Evolutionary conservation across 92 coral and sea anemone genomes (phyloP).

Genomic region (Palythoa grandiflora): DNA sequence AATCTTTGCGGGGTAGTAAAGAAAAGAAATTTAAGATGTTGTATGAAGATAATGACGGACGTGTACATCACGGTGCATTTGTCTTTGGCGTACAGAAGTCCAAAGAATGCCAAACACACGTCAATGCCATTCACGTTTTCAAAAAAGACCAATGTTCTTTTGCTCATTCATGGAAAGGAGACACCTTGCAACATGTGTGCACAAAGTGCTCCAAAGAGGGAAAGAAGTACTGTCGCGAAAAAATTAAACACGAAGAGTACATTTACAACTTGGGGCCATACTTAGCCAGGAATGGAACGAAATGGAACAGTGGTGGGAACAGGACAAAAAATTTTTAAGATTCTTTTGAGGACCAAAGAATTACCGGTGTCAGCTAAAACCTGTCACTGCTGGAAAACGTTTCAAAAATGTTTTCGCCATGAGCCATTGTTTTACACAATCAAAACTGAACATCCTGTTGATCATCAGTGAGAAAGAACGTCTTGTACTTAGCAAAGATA

Average conservation of each 20-base stretch:
- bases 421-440: too few species aligned
- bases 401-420: too few species aligned
- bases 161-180: slow-evolving; percentile 69
- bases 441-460: too few species aligned
- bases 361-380: too few species aligned
- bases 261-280: slow-evolving; percentile 58
- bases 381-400: too few species aligned
- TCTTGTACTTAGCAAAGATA: too few species aligned
- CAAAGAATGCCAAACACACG: slow-evolving; percentile 49
- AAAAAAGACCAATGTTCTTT: slow-evolving; percentile 22
- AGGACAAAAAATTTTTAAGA: too few species aligned
- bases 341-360: too few species aligned
- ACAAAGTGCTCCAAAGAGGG: slow-evolving; percentile 24
- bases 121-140: too few species aligned
- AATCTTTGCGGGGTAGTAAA: neutral
- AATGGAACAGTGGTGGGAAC: slow-evolving; percentile 35
- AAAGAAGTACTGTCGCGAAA: slow-evolving; percentile 1
- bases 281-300: slow-evolving; percentile 18
- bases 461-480: too few species aligned
- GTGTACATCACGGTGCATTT: slow-evolving; percentile 67
- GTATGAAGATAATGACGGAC: slow-evolving; percentile 42
- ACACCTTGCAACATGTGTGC: slow-evolving; percentile 62
- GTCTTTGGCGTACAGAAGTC: slow-evolving; percentile 61
- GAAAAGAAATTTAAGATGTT: slow-evolving; percentile 7
- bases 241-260: slow-evolving; percentile 16